Evolutionary conservation across 2,113 vertebrate genomes (phyloP), one percentile per base, ranked within the genome.

Genomic region (Melierax canorus): DNA sequence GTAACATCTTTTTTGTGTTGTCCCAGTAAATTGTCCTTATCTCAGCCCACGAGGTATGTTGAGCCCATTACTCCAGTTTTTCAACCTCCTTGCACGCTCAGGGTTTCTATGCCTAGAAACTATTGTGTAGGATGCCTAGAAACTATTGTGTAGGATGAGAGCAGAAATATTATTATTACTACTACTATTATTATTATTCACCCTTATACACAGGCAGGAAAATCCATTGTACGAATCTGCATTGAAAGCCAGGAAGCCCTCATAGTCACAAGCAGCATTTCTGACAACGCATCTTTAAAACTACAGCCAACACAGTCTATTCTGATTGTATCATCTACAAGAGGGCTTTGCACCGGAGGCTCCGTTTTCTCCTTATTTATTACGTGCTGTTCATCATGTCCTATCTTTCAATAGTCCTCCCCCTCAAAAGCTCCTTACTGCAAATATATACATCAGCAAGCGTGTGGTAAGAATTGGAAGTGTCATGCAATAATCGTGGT

Each of bases 211-310:
- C 13, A 46, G 34, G 38, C n/a, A 90, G 45, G 45, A 95, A 82
- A 77, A 46, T 21, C 41, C 63, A 34, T 6, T 13, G 29, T 46
- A 62, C 0, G 0, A 46, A 62, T 43, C 59, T 59, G 39, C 75
- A 34, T 0, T 60, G 59, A 80, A 77, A 84, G 76, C 46, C 86
- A 91, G 72, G 80, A 94, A 89, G 32, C 38, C 36, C 63, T 84
- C 1, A 0, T 6, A 64, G 86, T 64, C 86, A 68, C 83, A 85
- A 88, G 77, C 64, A 77, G 72, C 48, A 56, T 60, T 95, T 91
- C 68, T 75, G 12, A 94, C 95, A 92, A 94, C 34, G 62, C 83
- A 60, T 62, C 69, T 90, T 88, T 93, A 90, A 94, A 88, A 60
- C 34, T 21, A 9, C 86, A 93, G 84, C 88, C 91, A 97, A 72